phyloP scores from a whole-genome alignment of 2,797 vertebrate species.

The Hydrolagus colliei region DNA sequence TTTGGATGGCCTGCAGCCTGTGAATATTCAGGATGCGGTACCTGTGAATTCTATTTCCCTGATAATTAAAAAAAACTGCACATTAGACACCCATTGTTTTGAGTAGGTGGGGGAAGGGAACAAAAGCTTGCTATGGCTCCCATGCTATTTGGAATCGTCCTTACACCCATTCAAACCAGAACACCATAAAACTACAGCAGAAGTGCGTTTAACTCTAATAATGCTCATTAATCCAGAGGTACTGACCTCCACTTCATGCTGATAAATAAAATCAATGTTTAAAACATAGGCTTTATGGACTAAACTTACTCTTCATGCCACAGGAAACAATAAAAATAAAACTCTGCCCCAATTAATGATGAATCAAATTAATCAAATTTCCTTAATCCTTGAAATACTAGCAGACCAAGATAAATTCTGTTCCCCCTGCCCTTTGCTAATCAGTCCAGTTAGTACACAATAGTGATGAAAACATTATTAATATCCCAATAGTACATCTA shows the following conservation, averaged over 20 bases:
- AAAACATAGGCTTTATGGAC: not conserved
- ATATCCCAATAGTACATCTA: too few species aligned
- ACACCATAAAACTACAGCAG: conserved; percentile 5
- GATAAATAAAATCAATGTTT: conserved; percentile 28
- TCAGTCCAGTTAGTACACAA: too few species aligned
- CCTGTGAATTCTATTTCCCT: too few species aligned
- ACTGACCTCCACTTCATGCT: conserved; percentile 24
- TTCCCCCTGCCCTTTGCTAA: too few species aligned
- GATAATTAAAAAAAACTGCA: too few species aligned
- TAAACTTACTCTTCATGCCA: not conserved
- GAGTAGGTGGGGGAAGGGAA: too few species aligned
- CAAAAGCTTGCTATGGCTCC: not conserved
- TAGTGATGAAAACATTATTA: too few species aligned
- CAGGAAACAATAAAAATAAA: not conserved
- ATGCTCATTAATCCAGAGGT: conserved; percentile 13
- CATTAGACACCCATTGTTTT: too few species aligned
- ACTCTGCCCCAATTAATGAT: not conserved
- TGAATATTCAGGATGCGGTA: too few species aligned
- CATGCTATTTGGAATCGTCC: not conserved
- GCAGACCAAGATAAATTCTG: too few species aligned
- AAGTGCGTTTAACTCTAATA: conserved; percentile 16
- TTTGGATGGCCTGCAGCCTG: too few species aligned
- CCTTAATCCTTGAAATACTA: not conserved
- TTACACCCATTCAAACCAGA: not conserved
- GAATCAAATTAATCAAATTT: not conserved